phyloP scores from a whole-genome alignment of 2,888 invertebrate species.

The Anthrax anthrax region DNA sequence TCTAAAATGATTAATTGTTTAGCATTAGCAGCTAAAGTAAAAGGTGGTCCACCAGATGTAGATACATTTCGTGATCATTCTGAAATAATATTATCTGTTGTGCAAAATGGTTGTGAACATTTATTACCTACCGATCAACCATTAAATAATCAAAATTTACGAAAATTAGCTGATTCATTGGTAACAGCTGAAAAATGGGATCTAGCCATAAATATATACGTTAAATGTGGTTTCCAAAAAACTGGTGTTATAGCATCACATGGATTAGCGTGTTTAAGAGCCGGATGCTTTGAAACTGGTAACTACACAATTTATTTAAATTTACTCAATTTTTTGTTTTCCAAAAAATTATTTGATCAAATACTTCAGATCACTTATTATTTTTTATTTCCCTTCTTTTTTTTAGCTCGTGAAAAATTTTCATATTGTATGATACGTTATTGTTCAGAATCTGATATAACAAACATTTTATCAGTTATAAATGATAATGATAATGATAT shows the following conservation, averaged over 20 bases:
- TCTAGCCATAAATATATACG: constrained; percentile 68
- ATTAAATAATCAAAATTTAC: constrained; percentile 40
- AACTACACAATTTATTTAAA: constrained; percentile 27
- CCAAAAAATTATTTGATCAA: no score
- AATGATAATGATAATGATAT: constrained; percentile 4
- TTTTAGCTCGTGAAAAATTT: constrained; percentile 30
- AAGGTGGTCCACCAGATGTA: constrained; percentile 38
- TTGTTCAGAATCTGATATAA: constrained; percentile 21
- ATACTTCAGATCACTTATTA: no score
- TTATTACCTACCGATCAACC: constrained; percentile 28
- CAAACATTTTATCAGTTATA: constrained; percentile 19
- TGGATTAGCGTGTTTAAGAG: constrained; percentile 70
- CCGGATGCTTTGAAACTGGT: constrained; percentile 64
- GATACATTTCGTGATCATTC: constrained; percentile 48
- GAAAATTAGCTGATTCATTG: constrained; percentile 54
- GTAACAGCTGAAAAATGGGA: constrained; percentile 78
- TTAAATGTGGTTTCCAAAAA: constrained; percentile 68
- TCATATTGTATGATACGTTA: constrained; percentile 27
- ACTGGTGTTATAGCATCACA: constrained; percentile 73
- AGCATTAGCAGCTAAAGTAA: constrained; percentile 48
- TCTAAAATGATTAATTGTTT: constrained; percentile 40
- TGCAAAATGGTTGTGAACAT: constrained; percentile 38
- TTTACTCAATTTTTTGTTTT: not conserved
- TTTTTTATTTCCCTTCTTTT: not conserved
- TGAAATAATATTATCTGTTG: constrained; percentile 44